phyloP scores from a whole-genome alignment of 2,113 vertebrate species.

The Laticauda colubrina region DNA sequence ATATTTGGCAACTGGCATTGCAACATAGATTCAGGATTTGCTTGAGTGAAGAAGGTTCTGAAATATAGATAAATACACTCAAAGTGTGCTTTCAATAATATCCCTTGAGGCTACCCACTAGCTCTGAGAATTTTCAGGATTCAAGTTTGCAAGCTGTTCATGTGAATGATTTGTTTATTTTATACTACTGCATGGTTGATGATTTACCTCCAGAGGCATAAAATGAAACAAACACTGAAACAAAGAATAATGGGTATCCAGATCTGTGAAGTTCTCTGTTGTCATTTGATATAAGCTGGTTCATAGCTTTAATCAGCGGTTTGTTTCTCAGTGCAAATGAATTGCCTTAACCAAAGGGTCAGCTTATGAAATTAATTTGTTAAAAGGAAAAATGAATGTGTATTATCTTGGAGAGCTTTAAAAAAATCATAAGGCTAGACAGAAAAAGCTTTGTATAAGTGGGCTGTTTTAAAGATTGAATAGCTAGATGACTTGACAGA shows the following conservation, averaged over 20 bases:
- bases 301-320: neutral
- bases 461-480: neutral
- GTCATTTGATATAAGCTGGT: neutral
- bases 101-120: neutral
- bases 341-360: neutral
- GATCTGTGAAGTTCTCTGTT: neutral
- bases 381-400: neutral
- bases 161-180: slow-evolving; percentile 22
- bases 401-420: neutral
- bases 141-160: slow-evolving; percentile 7
- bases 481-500: neutral
- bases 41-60: neutral
- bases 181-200: neutral
- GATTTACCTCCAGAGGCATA: neutral
- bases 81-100: neutral
- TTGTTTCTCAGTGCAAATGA: neutral
- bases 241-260: neutral
- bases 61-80: neutral
- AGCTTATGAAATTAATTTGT: neutral
- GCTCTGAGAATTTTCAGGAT: neutral
- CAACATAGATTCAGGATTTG: neutral
- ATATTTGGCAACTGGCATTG: neutral
- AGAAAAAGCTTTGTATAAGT: neutral
- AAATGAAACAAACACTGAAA: neutral
- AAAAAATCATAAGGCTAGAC: neutral